Evolutionary conservation across 1,140 invertebrate genomes (phyloP).

Genomic region (Hylaeus anthracinus): DNA sequence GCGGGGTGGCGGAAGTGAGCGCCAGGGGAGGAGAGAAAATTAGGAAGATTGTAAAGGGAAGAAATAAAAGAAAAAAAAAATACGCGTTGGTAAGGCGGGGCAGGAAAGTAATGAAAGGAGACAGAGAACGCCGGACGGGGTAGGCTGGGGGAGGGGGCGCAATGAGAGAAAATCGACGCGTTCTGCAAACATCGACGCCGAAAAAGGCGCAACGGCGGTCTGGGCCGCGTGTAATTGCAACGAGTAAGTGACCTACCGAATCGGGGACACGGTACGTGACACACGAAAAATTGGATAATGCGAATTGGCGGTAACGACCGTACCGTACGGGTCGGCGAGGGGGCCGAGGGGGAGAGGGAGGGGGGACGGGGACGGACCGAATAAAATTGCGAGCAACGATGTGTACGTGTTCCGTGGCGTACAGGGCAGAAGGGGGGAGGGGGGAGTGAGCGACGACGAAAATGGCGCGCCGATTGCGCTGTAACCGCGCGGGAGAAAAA

Average conservation of each 20-base stretch:
- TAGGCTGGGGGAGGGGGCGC: no score
- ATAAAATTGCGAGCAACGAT: constrained; percentile 45
- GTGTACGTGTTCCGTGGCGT: constrained; percentile 16
- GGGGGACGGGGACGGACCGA: neutral
- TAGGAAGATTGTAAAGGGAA: neutral
- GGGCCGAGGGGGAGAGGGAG: no score
- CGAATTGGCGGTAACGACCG: constrained; percentile 50
- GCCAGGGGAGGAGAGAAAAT: neutral
- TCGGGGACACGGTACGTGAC: constrained; percentile 48
- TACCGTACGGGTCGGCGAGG: neutral
- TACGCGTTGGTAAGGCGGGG: neutral
- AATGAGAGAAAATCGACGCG: constrained; percentile 27
- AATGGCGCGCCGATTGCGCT: constrained; percentile 39
- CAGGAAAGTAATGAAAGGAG: neutral
- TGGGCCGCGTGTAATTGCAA: constrained; percentile 42
- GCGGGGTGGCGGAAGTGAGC: no score
- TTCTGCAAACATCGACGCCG: constrained; percentile 35
- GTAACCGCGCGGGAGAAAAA: constrained; percentile 34
- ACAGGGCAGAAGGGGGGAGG: no score
- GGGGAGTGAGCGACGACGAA: constrained; percentile 7
- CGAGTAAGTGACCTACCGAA: constrained; percentile 44
- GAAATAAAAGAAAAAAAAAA: neutral
- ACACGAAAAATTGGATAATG: constrained; percentile 52
- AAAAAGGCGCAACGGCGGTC: neutral
- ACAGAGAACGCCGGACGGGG: neutral